Evolutionary conservation across 2,888 invertebrate genomes (phyloP).

Genomic region (Petrolisthes manimaculis): DNA sequence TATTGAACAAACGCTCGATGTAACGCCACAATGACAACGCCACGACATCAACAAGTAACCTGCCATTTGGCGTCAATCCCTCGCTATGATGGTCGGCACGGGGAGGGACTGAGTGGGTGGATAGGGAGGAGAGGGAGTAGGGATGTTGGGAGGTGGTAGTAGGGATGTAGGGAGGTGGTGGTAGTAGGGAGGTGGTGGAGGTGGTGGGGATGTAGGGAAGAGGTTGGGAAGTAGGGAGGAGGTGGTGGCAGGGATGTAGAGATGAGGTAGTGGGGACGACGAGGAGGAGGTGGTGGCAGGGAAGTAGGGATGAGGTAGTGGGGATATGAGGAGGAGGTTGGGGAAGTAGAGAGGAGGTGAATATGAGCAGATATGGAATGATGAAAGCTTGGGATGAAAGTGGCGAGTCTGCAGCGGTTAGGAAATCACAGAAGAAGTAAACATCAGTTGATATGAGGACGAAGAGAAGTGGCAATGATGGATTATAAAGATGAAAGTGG

Average conservation of each 20-base stretch:
- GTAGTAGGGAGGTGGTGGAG: neutral
- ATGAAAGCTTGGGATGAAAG: too few relatives aligned
- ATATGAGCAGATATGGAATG: too few relatives aligned
- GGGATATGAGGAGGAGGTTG: too few relatives aligned
- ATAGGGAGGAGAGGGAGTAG: neutral
- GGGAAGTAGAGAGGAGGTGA: too few relatives aligned
- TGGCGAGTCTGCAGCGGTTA: too few relatives aligned
- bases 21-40: slow-evolving; percentile 42
- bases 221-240: neutral
- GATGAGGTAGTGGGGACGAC: neutral
- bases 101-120: neutral
- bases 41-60: slow-evolving; percentile 42
- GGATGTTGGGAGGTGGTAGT: neutral
- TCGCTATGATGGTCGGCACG: neutral
- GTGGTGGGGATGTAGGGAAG: neutral
- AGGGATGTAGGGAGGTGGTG: neutral
- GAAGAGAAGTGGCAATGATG: neutral
- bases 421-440: too few relatives aligned
- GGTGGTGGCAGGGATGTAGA: neutral
- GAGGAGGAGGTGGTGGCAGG: neutral
- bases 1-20: slow-evolving; percentile 44
- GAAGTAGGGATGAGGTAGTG: neutral
- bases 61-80: slow-evolving; percentile 35
- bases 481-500: neutral
- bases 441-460: too few relatives aligned